Evolutionary conservation across 2,797 vertebrate species (phyloP), one percentile per base, ranked within the genome.

Genomic region (Ptychobarbus kaznakovi): DNA sequence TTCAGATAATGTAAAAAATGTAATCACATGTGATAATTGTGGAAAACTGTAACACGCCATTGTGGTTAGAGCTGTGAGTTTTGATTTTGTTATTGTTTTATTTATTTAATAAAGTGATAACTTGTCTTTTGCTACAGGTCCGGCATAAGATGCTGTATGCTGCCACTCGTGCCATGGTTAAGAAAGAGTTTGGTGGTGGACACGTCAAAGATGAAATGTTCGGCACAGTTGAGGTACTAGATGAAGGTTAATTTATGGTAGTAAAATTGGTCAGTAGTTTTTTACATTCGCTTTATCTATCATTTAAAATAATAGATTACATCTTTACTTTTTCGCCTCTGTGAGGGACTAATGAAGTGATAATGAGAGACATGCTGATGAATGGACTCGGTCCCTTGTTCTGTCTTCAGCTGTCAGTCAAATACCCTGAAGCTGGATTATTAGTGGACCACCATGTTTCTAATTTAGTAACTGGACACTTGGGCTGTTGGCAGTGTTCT

Each of bases 111-210:
- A 72, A 46, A 46, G 2, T 42, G 10, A n/a, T 58, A 80, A 32
- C 63, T 32, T 68, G 18, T 7, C 53, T 63, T 89, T 73, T 84
- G 58, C 58, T 70, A 82, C 92, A 99, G 98, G 97, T 99, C 61
- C 97, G 98, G 93, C 97, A 97, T 88, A 99, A 99, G 95, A 99
- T 99, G 98, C 86, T 99, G 32, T 99, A 99, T 0, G 98, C 98
- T 0, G 98, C 98, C 85, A 99, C 98, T 0, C 95, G 98, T 18
- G 97, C 97, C n/a, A 99, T 97, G 0, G 97, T 99, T 91, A 99
- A 99, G 94, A 99, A 99, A 89, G 98, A 99, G 90, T 99, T 99
- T 89, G 98, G 98, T 0, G 98, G 98, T 0, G 98, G 98, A 1
- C 97, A 99, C 81, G 96, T 99, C 84, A 99, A 99, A 92, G 97